Base-by-base conservation (phyloP, 2,888 invertebrate species). In the Mesorhabditis spiculigera region DNA sequence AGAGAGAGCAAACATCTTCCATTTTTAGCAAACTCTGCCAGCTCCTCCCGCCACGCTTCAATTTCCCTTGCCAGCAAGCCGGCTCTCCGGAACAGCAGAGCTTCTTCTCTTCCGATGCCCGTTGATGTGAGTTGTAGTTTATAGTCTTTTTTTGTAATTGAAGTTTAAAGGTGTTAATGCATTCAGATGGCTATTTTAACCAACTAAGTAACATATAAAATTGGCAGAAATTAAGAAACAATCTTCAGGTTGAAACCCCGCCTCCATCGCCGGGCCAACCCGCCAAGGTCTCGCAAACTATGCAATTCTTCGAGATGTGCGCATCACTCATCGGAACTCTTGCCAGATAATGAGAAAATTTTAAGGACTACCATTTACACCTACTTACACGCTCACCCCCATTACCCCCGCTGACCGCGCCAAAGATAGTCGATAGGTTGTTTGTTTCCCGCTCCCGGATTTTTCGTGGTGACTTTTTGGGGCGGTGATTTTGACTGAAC, bases 281-380 rank as follows among this genome's bases (percentile, higher is more conserved):
- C 61, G 79, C 82, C 16, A 79, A 80, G 66, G 95, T 97, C 86
- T 86, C 85, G 8, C 95, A 95, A 87, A 97, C 97, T 3, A 95
- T 99, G 93, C 97, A 98, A 89, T 99, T 99, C 89, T 99, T 99
- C 86, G 98, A 99, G 89, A 98, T 98, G 95, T 98, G 98, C 88
- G 95, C 98, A 41, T 93, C 94, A 4, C 90, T 99, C 65, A 99
- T 99, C 82, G 95, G 96, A 74, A 96, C 98, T 82, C 89, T 99
- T 75, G 98, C 98, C 45, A 92, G 95, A 88, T 95, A 67, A 72
- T 65, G 28, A 28, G 28, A 28, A 28, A 28, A 28, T 28, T 28
- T 28, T 28, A 28, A 28, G 28, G 28, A 28, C 28, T 28, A 28
- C 28, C 28, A 28, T 28, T 28, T 28, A 28, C 28, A 28, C 28